Conservation (phyloP, 2,888 invertebrate genomes). For the Dasypolia templi region DNA sequence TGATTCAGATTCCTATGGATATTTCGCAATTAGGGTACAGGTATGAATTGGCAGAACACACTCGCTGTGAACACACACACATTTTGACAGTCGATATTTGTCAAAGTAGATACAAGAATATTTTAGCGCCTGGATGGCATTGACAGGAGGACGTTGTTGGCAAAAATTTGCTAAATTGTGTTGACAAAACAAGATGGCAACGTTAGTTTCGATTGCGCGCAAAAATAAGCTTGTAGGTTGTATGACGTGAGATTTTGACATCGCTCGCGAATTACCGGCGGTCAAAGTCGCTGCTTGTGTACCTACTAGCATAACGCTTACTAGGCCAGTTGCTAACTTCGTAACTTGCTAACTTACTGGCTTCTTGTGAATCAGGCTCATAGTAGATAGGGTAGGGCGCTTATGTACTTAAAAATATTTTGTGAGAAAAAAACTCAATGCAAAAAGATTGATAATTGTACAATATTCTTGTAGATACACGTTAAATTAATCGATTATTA, state of each 20-base stretch:
- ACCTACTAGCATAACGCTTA: background rate
- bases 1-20: no score
- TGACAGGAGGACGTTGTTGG: background rate
- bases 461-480: constrained; percentile 68
- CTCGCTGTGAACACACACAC: background rate
- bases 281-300: background rate
- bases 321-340: background rate
- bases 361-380: background rate
- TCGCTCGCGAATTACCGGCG: background rate
- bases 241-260: background rate
- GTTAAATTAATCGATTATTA: constrained; percentile 48
- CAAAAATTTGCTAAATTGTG: background rate
- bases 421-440: constrained; percentile 46
- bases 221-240: background rate
- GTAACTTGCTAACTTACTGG: constrained; percentile 9
- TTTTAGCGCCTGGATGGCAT: background rate
- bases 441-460: constrained; percentile 61
- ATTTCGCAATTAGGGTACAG: no score
- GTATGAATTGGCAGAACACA: background rate
- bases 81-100: background rate
- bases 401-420: constrained; percentile 34
- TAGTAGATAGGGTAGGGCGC: constrained; percentile 8
- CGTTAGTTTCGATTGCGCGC: background rate
- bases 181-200: background rate
- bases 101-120: background rate